Evolutionary conservation across 2,888 invertebrate species (phyloP), one percentile per base, ranked within the genome.

Genomic region (Choristoneura rosaceana): DNA sequence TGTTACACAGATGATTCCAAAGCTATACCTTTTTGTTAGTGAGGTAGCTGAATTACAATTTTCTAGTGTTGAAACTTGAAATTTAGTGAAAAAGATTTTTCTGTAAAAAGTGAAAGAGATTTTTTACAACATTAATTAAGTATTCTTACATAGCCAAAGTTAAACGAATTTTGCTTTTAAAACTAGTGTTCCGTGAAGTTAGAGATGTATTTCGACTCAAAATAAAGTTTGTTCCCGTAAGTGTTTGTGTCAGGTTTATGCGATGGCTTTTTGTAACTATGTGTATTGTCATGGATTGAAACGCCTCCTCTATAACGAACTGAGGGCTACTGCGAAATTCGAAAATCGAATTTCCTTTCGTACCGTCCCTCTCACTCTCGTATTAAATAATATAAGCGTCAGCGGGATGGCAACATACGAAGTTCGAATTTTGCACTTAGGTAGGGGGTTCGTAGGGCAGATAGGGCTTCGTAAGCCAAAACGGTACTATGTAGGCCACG

Each of bases 111-210:
- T 52, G 43, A 50, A 15, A 52, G 52, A 47, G 8, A 62, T 41
- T 61, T 62, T 15, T n/a, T 15, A 58, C 12, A 41, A 63, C 41
- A 62, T 63, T n/a, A 71, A 67, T 67, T 67, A 50, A 62, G 55
- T 47, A n/a, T 71, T 67, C 25, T 65, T 47, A 25, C 65, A 9
- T 47, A 47, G 67, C 63, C 62, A 62, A 62, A 34, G 33, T 70
- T 45, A 50, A 41, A 15, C 41, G n/a, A 52, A 61, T 41, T 52
- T 71, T 61, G 14, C 50, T 41, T 17, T 15, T 15, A 43, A 43
- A 43, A 7, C 25, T 17, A 45, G 62, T 14, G 43, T 62, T 62
- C 62, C 62, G 43, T 61, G n/a, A 17, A 61, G 15, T 17, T 41
- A 50, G 8, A 50, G 15, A 50, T 3, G 4, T 47, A 14, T n/a